Evolutionary conservation across 2,113 vertebrate genomes (phyloP).

Genomic region (Setophaga petechia): DNA sequence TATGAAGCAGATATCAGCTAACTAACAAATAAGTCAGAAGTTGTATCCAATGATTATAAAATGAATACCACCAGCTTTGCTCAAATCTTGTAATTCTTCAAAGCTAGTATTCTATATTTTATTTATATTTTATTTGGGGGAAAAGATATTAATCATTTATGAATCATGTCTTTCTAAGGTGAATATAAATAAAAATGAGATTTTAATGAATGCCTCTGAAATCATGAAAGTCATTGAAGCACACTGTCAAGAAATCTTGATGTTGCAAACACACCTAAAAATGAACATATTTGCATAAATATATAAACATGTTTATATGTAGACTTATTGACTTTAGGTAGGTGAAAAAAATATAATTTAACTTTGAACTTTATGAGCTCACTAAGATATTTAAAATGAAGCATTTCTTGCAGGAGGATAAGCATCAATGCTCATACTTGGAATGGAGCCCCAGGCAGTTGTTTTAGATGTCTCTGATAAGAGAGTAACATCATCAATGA

Average conservation of each 20-base stretch:
- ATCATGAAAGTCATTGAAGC: background rate
- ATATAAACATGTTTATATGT: background rate
- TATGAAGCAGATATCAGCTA: constrained; percentile 17
- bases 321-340: background rate
- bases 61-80: background rate
- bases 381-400: background rate
- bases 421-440: background rate
- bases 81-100: background rate
- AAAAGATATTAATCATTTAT: background rate
- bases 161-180: background rate
- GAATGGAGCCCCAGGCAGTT: background rate
- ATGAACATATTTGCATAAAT: background rate
- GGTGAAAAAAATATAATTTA: background rate
- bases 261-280: background rate
- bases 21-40: background rate
- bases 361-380: background rate
- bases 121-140: background rate
- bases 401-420: background rate
- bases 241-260: background rate
- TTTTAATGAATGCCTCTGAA: background rate
- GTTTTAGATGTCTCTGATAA: background rate
- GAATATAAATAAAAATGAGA: background rate
- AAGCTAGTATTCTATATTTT: background rate
- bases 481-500: background rate
- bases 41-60: background rate